Conservation (phyloP, 2,888 invertebrate genomes). For the Melanostoma mellinum region DNA sequence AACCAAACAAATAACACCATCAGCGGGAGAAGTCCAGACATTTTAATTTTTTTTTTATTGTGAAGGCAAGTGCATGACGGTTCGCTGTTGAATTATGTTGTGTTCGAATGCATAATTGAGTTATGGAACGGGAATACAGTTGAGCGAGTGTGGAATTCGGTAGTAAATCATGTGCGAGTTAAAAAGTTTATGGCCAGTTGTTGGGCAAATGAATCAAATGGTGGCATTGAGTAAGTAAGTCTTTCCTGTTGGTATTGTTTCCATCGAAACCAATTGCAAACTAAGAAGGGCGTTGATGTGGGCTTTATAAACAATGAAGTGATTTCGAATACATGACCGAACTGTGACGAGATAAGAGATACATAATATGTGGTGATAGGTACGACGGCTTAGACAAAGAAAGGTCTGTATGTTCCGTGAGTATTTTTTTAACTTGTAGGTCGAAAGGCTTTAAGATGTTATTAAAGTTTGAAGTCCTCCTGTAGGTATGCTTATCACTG, state of each 20-base stretch:
- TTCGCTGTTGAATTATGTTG: conserved; percentile 44
- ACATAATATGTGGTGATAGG: no score
- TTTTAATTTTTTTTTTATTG: conserved; percentile 33
- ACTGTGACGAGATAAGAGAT: no score
- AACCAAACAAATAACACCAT: conserved; percentile 19
- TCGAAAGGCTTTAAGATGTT: no score
- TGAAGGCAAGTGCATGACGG: conserved; percentile 66
- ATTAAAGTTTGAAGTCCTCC: no score
- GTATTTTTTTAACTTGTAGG: no score
- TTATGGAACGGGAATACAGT: conserved; percentile 40
- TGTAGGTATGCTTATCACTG: no score
- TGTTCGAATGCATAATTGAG: conserved; percentile 58
- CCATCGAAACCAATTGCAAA: conserved; percentile 46
- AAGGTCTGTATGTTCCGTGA: no score
- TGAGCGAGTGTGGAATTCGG: conserved; percentile 63
- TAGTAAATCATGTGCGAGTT: conserved; percentile 70
- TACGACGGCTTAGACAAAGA: no score
- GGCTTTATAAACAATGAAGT: no score
- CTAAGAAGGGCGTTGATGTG: no score
- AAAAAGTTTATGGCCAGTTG: conserved; percentile 36
- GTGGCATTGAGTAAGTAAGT: conserved; percentile 56
- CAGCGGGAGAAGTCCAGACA: conserved; percentile 29
- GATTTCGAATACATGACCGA: no score
- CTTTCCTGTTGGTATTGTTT: conserved; percentile 19
- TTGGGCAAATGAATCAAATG: conserved; percentile 56